Percentiles rank a stretch among this genome's conserved stretches.
Conservation (phyloP, 1,140 invertebrate genomes). For the Drosophila pachea region DNA sequence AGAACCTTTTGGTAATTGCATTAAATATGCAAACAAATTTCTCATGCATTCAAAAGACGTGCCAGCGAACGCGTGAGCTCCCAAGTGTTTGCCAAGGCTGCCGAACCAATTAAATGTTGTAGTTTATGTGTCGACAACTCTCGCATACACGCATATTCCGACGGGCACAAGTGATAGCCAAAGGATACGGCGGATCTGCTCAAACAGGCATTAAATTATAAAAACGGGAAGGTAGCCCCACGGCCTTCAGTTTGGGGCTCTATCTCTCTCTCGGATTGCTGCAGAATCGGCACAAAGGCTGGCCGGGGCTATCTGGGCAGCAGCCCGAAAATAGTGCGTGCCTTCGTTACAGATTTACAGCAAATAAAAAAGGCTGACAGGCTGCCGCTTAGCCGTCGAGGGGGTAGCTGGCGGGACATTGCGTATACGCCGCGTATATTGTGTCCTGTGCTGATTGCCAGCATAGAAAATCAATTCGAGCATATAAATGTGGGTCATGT, state of each 20-base stretch:
- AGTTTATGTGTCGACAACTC: slow-evolving; percentile 59
- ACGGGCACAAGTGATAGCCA: slow-evolving; percentile 46
- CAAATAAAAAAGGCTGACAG: slow-evolving; percentile 51
- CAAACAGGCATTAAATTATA: slow-evolving; percentile 76
- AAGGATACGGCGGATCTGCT: slow-evolving; percentile 62
- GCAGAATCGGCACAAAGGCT: slow-evolving; percentile 69
- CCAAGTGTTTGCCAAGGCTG: slow-evolving; percentile 46
- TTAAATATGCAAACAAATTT: slow-evolving; percentile 73
- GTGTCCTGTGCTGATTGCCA: slow-evolving; percentile 67
- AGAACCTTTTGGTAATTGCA: slow-evolving; percentile 75
- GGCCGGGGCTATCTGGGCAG: background rate
- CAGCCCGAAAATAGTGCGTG: slow-evolving; percentile 63
- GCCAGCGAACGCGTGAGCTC: slow-evolving; percentile 15
- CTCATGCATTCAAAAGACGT: slow-evolving; percentile 54
- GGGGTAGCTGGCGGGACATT: slow-evolving; percentile 40
- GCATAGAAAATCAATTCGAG: slow-evolving; percentile 75
- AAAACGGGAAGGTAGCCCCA: slow-evolving; percentile 47
- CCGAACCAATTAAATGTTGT: slow-evolving; percentile 69
- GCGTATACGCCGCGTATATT: slow-evolving; percentile 65
- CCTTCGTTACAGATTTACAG: slow-evolving; percentile 73
- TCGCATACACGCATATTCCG: slow-evolving; percentile 8
- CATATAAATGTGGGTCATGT: slow-evolving; percentile 70
- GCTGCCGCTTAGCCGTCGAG: slow-evolving; percentile 9
- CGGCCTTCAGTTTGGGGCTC: background rate
- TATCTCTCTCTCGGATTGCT: slow-evolving; percentile 26